These are phyloP conservation scores for Condylura cristata DNA, from an alignment of 2,113 vertebrate species.

Conservation along the genomic window DNA sequence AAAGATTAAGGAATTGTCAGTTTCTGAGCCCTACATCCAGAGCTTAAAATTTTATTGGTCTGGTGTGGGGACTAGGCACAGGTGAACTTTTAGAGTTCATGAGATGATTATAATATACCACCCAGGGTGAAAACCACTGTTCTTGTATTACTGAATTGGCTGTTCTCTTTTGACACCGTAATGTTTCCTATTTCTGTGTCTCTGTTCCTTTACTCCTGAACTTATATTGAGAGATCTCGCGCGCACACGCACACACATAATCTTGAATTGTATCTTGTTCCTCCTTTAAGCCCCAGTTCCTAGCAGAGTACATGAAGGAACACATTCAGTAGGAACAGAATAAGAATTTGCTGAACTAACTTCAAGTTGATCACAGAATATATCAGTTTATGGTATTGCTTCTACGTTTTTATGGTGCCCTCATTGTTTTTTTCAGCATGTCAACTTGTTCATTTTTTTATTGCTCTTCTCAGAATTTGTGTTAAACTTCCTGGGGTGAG, in stretches of 20 bases:
- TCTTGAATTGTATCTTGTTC: background rate
- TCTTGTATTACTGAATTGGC: background rate
- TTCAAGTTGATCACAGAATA: constrained; percentile 31
- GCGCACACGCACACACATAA: background rate
- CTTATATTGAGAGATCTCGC: background rate
- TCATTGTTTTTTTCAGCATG: background rate
- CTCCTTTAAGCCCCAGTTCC: background rate
- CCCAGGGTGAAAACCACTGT: background rate
- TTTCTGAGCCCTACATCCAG: fast-evolving
- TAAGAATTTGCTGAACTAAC: background rate
- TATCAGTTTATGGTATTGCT: background rate
- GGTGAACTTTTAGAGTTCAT: background rate
- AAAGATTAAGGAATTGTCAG: background rate
- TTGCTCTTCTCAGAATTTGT: background rate
- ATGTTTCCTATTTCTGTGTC: background rate
- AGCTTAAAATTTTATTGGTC: background rate
- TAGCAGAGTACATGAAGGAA: background rate
- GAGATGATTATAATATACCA: background rate
- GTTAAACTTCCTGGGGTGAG: background rate
- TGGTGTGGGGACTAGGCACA: fast-evolving
- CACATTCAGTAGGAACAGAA: background rate
- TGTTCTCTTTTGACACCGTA: background rate
- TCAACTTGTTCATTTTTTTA: background rate
- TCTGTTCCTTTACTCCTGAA: background rate
- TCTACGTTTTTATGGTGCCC: background rate